Conservation (phyloP, 2,888 invertebrate genomes). For the Phasia obesa region DNA sequence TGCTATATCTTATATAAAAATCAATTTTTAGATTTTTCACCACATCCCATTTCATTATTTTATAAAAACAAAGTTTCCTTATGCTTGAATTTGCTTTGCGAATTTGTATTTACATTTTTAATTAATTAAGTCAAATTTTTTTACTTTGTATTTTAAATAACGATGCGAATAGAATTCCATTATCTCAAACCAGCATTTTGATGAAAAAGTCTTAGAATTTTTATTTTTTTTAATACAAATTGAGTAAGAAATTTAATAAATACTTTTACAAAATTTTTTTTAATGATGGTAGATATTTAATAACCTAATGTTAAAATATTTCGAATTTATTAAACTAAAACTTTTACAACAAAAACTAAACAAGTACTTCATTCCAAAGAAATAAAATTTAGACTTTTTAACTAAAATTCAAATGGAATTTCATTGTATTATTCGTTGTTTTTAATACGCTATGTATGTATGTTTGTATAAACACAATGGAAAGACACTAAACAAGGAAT, state of each 20-base stretch:
- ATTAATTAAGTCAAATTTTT: slow-evolving; percentile 28
- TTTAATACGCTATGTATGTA: no score
- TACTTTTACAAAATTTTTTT: slow-evolving; percentile 18
- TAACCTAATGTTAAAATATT: slow-evolving; percentile 26
- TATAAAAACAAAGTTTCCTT: slow-evolving; percentile 62
- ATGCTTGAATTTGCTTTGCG: slow-evolving; percentile 52
- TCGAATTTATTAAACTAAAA: slow-evolving; percentile 52
- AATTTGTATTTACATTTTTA: slow-evolving; percentile 42
- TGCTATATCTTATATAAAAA: slow-evolving; percentile 14
- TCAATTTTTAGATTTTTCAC: slow-evolving; percentile 16
- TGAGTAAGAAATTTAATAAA: no score
- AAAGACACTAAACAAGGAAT: slow-evolving; percentile 15
- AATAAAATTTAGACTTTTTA: slow-evolving; percentile 9
- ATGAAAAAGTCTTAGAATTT: slow-evolving; percentile 39
- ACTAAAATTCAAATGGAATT: slow-evolving; percentile 21
- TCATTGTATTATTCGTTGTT: slow-evolving; percentile 15
- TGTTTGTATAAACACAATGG: no score
- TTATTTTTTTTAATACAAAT: neutral
- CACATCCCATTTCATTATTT: slow-evolving; percentile 24
- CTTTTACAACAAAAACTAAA: neutral
- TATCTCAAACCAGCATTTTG: slow-evolving; percentile 30
- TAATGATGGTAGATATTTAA: slow-evolving; percentile 23
- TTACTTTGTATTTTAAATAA: slow-evolving; percentile 2
- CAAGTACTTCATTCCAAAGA: slow-evolving; percentile 55
- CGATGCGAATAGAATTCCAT: slow-evolving; percentile 11